Evolutionary conservation across 2,797 vertebrate genomes (phyloP).

Genomic region (Syngnathus rostellatus): DNA sequence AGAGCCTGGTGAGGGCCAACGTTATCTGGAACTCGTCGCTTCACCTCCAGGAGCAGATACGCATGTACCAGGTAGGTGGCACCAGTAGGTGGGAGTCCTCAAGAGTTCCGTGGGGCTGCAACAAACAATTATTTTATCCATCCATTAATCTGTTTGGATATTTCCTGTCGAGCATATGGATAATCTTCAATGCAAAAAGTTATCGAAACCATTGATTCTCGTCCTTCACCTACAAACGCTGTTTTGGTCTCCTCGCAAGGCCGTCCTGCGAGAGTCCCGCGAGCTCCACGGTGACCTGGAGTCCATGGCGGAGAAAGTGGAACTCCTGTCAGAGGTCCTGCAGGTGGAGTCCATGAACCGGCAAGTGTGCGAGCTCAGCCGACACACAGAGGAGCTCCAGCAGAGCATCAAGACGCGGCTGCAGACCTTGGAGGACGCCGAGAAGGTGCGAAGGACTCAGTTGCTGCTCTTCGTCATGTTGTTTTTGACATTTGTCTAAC

Average conservation of each 20-base stretch:
- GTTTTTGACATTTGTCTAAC: no score
- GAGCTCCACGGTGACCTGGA: slow-evolving; percentile 85
- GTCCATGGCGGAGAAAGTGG: slow-evolving; percentile 82
- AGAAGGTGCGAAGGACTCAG: slow-evolving; percentile 67
- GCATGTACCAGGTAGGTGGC: slow-evolving; percentile 81
- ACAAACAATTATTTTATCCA: no score
- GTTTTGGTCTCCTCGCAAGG: slow-evolving; percentile 54
- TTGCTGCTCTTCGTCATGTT: not conserved
- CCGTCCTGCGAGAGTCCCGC: slow-evolving; percentile 84
- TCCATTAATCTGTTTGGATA: no score
- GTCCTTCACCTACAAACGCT: not conserved
- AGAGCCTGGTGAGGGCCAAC: slow-evolving; percentile 76
- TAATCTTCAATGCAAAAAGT: no score
- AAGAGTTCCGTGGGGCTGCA: no score
- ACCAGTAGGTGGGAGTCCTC: no score
- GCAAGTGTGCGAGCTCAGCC: slow-evolving; percentile 83
- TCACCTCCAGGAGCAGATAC: slow-evolving; percentile 89
- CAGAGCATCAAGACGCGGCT: slow-evolving; percentile 75
- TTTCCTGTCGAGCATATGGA: no score
- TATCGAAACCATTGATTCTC: not conserved
- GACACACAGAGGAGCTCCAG: slow-evolving; percentile 81
- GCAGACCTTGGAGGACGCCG: slow-evolving; percentile 86
- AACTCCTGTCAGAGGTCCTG: slow-evolving; percentile 79
- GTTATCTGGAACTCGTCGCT: slow-evolving; percentile 87
- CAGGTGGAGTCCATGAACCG: slow-evolving; percentile 80